These are phyloP conservation scores for Pangasianodon gigas DNA, from an alignment of 2,113 vertebrate species.

Conservation along the genomic window DNA sequence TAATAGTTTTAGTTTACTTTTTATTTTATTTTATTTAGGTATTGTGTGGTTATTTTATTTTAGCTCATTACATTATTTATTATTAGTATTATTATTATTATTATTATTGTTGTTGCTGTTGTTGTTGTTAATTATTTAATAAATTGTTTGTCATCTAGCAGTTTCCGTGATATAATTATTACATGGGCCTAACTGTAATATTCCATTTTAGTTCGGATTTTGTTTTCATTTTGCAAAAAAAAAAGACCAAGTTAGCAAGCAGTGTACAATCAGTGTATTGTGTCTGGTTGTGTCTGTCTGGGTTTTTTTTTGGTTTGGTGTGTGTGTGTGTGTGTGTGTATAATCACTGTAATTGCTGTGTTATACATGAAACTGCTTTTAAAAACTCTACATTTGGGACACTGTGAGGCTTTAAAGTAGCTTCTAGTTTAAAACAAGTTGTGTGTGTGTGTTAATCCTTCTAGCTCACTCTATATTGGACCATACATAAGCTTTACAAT, in stretches of 20 bases:
- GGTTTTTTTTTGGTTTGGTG: too few relatives aligned
- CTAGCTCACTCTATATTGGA: not conserved
- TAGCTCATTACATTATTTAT: not conserved
- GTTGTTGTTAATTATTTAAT: not conserved
- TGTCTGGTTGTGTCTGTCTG: not conserved
- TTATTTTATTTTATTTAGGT: not conserved
- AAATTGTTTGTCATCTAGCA: not conserved
- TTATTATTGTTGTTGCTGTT: too few relatives aligned
- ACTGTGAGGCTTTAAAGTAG: too few relatives aligned
- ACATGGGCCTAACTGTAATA: not conserved
- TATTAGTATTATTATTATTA: too few relatives aligned
- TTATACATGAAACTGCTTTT: too few relatives aligned
- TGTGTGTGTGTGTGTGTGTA: not conserved
- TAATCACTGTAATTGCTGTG: too few relatives aligned
- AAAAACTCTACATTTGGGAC: too few relatives aligned
- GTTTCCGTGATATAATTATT: not conserved
- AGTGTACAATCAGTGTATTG: too few relatives aligned
- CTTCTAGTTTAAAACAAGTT: not conserved
- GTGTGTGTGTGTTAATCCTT: not conserved
- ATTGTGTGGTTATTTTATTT: too few relatives aligned
- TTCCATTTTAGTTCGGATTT: not conserved
- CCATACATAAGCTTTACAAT: constrained; percentile 12
- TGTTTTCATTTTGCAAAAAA: too few relatives aligned
- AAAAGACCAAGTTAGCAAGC: too few relatives aligned
- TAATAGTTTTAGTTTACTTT: not conserved